These are phyloP conservation scores for Gastrophryne carolinensis DNA, from an alignment of 2,797 vertebrate species.

Conservation along the genomic window DNA sequence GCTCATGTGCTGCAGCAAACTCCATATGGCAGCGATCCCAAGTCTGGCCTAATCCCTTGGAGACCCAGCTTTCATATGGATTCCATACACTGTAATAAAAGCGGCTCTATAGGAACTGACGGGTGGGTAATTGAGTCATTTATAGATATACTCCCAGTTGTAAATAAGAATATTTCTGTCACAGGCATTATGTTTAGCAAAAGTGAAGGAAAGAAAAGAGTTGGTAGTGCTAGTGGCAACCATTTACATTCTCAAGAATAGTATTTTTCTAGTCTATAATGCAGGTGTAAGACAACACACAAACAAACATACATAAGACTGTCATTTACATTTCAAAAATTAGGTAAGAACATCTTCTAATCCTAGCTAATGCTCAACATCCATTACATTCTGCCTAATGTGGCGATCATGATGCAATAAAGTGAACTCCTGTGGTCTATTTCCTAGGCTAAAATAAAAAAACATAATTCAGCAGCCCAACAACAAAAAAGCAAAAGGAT, in stretches of 20 bases:
- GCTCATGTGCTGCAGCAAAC: background rate
- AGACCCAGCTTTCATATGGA: constrained; percentile 61
- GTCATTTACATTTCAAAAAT: too few relatives aligned
- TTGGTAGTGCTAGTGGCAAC: background rate
- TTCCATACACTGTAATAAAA: constrained; percentile 64
- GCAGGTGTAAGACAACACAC: too few relatives aligned
- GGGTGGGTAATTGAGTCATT: constrained; percentile 49
- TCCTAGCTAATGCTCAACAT: too few relatives aligned
- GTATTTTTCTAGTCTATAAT: background rate
- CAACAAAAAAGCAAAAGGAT: too few relatives aligned
- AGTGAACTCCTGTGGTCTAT: too few relatives aligned
- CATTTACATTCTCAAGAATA: background rate
- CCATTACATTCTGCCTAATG: too few relatives aligned
- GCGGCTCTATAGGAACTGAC: constrained; percentile 64
- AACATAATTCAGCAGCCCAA: too few relatives aligned
- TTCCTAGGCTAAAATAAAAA: too few relatives aligned
- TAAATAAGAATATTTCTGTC: background rate
- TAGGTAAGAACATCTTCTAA: too few relatives aligned
- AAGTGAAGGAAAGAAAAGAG: background rate
- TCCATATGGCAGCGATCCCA: constrained; percentile 46
- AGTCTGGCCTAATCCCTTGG: constrained; percentile 62
- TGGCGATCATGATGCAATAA: too few relatives aligned
- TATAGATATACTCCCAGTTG: background rate
- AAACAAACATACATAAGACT: too few relatives aligned
- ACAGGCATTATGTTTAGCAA: background rate